Evolutionary conservation across 2,113 vertebrate species (phyloP).

Genomic region (Pygoscelis antarcticus): DNA sequence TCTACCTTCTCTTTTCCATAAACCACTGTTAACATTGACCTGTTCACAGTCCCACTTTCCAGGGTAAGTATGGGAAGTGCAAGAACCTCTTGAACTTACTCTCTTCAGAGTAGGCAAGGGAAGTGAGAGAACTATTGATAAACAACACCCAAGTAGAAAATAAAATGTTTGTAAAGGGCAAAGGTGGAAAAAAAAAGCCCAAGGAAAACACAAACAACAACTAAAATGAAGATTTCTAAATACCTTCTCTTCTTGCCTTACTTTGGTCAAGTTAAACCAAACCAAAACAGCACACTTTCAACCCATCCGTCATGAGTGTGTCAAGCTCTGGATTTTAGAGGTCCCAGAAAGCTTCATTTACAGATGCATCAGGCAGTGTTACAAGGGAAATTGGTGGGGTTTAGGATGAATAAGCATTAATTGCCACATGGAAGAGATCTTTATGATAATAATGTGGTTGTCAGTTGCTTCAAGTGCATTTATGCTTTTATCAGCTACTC

Average conservation of each 20-base stretch:
- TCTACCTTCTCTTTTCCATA: neutral
- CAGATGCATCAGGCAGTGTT: neutral
- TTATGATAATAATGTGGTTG: neutral
- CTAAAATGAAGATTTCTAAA: neutral
- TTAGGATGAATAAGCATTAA: neutral
- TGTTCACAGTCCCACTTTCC: neutral
- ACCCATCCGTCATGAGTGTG: neutral
- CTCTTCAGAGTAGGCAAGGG: neutral
- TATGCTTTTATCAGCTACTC: neutral
- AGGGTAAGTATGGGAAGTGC: neutral
- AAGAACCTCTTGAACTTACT: neutral
- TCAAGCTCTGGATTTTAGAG: neutral
- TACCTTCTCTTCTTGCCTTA: neutral
- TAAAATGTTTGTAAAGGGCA: neutral
- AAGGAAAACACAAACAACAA: neutral
- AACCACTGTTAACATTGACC: neutral
- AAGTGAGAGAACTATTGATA: neutral
- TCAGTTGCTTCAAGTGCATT: neutral
- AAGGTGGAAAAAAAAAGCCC: neutral
- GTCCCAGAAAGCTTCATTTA: neutral
- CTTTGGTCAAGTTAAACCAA: neutral
- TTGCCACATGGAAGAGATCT: neutral
- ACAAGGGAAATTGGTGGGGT: neutral
- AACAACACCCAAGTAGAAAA: neutral
- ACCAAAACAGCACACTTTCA: neutral